Evolutionary conservation across 23 tunicate genomes (phyloP), one percentile per base, ranked within the genome.

Genomic region (Clavelina lepadiformis): DNA sequence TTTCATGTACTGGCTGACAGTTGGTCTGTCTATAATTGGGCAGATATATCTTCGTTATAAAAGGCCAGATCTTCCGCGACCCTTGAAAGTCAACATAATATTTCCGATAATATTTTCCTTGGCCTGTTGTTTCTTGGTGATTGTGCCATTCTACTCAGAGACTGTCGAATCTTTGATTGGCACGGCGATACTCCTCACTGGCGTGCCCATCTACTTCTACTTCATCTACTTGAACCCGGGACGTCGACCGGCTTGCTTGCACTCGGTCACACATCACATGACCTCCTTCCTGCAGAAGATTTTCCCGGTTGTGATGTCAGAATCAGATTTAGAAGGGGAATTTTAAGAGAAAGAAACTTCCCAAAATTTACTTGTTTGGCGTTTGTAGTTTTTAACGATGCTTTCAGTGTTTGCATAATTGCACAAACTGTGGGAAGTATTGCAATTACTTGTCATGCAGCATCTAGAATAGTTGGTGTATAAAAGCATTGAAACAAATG

Each of bases 1-100:
- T 56, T 76, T 84, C 67, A 71, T 63, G 78, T 84, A 84, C 68
- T 84, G 93, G 93, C 59, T 84, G 24, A 69, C 83, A 1, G 93
- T 84, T 64, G 83, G 80, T 18, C 38, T 84, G 11, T 77, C 93
- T 13, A 69, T 84, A 33, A 64, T 60, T 38, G 93, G 93, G 0
- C 83, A 76, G 38, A 69, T 84, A 25, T 59, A 52, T 32, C 72
- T 84, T 27, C 50, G 93, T 2, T 77, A 37, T 32, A 68, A 49
- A 46, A 57, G 65, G 36, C 93, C 93, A 29, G 84, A 84, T 5
- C 8, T 77, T 46, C 72, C 67, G 3, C 38, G 93, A 68, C 93
- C 93, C 2, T 46, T 84, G 26, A 84, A 84, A 55, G 65, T 77
- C 58, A 77, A 58, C 49, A 45, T 84, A 15, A 58, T 55, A 25